These are phyloP conservation scores for Plectrocnemia conspersa DNA, from an alignment of 1,140 invertebrate genomes.

Conservation along the genomic window DNA sequence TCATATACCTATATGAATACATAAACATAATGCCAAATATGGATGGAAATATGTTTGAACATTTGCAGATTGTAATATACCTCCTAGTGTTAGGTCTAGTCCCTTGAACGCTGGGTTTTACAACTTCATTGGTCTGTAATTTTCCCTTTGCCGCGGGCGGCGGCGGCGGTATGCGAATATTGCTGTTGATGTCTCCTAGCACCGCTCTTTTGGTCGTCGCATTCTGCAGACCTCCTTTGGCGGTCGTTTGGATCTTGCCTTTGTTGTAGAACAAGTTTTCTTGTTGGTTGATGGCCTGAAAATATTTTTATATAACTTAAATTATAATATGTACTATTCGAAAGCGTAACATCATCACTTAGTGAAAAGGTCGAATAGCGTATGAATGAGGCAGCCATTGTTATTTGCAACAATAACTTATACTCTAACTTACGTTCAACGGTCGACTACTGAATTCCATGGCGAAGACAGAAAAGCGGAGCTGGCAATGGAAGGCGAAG, in stretches of 20 bases:
- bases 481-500: too few species aligned
- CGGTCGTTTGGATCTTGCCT: constrained; percentile 6
- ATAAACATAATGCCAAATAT: neutral
- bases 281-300: constrained; percentile 17
- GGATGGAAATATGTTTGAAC: neutral
- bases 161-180: constrained; percentile 13
- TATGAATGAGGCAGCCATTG: too few species aligned
- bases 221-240: constrained; percentile 2
- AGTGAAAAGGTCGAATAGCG: too few species aligned
- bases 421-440: too few species aligned
- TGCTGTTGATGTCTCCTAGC: constrained; percentile 24
- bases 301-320: neutral
- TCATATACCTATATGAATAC: neutral
- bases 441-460: too few species aligned
- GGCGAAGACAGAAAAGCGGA: too few species aligned
- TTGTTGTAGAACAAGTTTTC: constrained; percentile 28
- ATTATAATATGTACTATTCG: neutral
- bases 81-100: constrained; percentile 15
- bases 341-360: too few species aligned
- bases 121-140: neutral
- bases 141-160: constrained; percentile 1
- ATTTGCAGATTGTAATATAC: constrained; percentile 11
- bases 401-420: too few species aligned
- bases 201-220: constrained; percentile 17
- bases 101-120: constrained; percentile 6